Conservation (phyloP, 2,797 vertebrate genomes). For the Microhierax caerulescens region DNA sequence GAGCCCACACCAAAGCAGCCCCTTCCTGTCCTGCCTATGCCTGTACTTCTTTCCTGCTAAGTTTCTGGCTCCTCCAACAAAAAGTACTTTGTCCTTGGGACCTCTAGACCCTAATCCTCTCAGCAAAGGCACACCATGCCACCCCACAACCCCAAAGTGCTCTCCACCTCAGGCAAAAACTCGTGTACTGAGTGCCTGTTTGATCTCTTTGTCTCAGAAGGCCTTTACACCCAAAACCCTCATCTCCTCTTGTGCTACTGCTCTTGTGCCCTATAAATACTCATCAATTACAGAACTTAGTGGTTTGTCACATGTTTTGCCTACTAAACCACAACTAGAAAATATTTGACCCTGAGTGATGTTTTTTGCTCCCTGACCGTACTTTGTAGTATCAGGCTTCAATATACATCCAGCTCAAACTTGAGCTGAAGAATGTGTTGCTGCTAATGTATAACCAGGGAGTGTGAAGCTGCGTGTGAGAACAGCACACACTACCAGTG, state of each 20-base stretch:
- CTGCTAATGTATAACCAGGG: slow-evolving; percentile 62
- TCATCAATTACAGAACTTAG: neutral
- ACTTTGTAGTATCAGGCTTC: slow-evolving; percentile 24
- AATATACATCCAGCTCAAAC: slow-evolving; percentile 15
- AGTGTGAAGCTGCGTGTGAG: slow-evolving; percentile 50
- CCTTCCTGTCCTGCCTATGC: neutral
- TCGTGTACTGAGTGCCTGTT: neutral
- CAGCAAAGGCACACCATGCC: neutral
- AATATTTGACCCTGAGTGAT: slow-evolving; percentile 41
- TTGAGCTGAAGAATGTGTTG: slow-evolving; percentile 48
- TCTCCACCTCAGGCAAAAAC: neutral
- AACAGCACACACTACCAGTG: slow-evolving; percentile 33
- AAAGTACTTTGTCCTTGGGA: neutral
- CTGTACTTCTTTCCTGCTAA: neutral
- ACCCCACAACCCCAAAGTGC: neutral
- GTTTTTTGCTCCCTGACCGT: neutral
- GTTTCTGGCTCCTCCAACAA: neutral
- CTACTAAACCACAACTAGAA: neutral
- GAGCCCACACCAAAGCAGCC: neutral
- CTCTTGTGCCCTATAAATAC: neutral
- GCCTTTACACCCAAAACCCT: neutral
- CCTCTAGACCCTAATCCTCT: neutral
- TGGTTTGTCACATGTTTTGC: neutral
- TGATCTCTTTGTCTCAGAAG: neutral
- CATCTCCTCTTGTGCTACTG: neutral